These are phyloP conservation scores for Didymodactylos carnosus DNA, from an alignment of 2,888 invertebrate species.

Conservation along the genomic window DNA sequence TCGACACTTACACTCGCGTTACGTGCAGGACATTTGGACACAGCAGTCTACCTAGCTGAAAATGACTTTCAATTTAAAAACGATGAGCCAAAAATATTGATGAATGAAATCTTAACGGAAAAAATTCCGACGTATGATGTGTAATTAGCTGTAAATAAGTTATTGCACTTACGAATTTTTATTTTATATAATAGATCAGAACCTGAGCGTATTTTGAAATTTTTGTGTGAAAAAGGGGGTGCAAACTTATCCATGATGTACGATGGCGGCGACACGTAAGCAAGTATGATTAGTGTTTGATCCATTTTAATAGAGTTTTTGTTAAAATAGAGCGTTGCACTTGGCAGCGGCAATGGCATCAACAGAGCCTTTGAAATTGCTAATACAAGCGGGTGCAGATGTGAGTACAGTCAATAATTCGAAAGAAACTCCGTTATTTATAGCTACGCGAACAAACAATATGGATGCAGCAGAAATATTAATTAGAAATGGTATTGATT, in stretches of 20 bases:
- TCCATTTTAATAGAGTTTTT: neutral
- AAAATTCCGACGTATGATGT: constrained; percentile 25
- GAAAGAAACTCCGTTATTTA: constrained; percentile 26
- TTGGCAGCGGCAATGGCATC: constrained; percentile 26
- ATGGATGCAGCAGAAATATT: neutral
- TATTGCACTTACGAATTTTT: no score
- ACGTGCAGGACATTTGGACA: neutral
- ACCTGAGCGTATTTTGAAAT: constrained; percentile 23
- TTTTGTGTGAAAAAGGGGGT: constrained; percentile 27
- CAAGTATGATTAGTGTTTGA: neutral
- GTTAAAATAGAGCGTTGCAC: constrained; percentile 23
- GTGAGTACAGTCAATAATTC: constrained; percentile 26
- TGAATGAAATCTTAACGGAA: constrained; percentile 27
- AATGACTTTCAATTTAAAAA: constrained; percentile 27
- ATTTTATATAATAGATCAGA: constrained; percentile 17
- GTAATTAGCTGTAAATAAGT: neutral
- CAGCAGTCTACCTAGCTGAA: constrained; percentile 18
- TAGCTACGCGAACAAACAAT: constrained; percentile 17
- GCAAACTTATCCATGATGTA: constrained; percentile 23
- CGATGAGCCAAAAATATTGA: constrained; percentile 25
- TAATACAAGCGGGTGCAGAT: constrained; percentile 24
- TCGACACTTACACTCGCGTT: neutral
- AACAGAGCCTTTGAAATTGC: constrained; percentile 25
- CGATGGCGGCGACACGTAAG: constrained; percentile 27
- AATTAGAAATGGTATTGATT: neutral